These are phyloP conservation scores for Myodes glareolus DNA, from an alignment of 2,113 vertebrate species.

Conservation along the genomic window DNA sequence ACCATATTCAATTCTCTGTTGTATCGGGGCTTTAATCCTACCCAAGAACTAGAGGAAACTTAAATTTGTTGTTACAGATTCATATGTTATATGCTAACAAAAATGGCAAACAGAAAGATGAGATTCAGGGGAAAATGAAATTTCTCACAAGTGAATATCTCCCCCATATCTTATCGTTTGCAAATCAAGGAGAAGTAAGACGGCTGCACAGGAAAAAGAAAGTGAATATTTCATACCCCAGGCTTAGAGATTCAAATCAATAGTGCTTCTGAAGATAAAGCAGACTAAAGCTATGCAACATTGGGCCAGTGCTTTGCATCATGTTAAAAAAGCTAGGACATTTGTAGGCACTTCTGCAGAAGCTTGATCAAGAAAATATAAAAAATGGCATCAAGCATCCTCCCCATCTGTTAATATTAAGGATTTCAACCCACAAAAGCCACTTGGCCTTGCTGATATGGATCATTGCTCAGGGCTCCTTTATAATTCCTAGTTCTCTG, in stretches of 20 bases:
- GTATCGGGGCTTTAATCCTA: neutral
- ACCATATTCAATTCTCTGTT: neutral
- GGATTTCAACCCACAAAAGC: too few species aligned
- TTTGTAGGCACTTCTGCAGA: too few species aligned
- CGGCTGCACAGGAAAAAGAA: neutral
- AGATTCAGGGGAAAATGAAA: neutral
- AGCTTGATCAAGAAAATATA: too few species aligned
- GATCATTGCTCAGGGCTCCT: too few species aligned
- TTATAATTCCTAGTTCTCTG: too few species aligned
- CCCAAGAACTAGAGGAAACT: slow-evolving; percentile 1
- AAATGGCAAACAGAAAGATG: slow-evolving; percentile 7
- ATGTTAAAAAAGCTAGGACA: too few species aligned
- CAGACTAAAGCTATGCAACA: too few species aligned
- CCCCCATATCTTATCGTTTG: neutral
- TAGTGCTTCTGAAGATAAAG: neutral
- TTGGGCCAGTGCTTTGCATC: too few species aligned
- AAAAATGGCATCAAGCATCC: too few species aligned
- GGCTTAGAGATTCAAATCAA: neutral
- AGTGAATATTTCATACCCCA: neutral
- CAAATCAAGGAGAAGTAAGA: neutral
- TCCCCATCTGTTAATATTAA: too few species aligned
- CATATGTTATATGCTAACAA: neutral
- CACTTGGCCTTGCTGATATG: too few species aligned
- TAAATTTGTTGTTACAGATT: neutral
- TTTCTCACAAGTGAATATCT: neutral